These are phyloP conservation scores for Gari tellinella DNA, from an alignment of 2,888 invertebrate species.

Conservation along the genomic window DNA sequence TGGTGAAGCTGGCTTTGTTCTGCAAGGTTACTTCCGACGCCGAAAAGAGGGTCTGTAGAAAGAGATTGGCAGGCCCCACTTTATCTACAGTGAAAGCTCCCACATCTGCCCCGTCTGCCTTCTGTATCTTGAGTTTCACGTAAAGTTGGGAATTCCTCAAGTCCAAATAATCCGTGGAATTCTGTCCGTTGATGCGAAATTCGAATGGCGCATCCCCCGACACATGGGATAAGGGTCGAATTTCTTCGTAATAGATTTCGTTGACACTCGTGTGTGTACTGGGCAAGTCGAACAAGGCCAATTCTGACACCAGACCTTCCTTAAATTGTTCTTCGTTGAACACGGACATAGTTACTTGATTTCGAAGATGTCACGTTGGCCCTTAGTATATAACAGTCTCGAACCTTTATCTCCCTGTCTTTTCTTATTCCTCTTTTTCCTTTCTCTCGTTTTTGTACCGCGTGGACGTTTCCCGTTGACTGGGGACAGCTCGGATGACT, in stretches of 20 bases:
- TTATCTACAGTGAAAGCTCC: too few relatives aligned
- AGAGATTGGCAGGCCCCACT: too few relatives aligned
- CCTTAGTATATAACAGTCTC: neutral
- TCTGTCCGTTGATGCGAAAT: constrained; percentile 3
- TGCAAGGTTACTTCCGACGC: too few relatives aligned
- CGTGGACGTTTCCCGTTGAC: neutral
- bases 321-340: constrained; percentile 13
- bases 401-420: neutral
- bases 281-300: neutral
- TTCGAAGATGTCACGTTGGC: constrained; percentile 9
- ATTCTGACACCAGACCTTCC: constrained; percentile 6
- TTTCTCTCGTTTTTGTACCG: neutral
- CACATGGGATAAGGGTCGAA: neutral
- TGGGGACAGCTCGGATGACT: neutral
- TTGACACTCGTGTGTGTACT: constrained; percentile 6
- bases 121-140: too few relatives aligned
- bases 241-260: too few relatives aligned
- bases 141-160: neutral
- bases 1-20: too few relatives aligned
- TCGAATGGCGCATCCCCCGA: constrained; percentile 6
- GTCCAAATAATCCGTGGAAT: constrained; percentile 11
- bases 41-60: too few relatives aligned
- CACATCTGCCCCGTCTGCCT: too few relatives aligned
- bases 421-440: neutral
- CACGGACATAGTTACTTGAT: constrained; percentile 6